phyloP scores from a whole-genome alignment of 2,888 invertebrate genomes.

The Cataglyphis altisquamis region DNA sequence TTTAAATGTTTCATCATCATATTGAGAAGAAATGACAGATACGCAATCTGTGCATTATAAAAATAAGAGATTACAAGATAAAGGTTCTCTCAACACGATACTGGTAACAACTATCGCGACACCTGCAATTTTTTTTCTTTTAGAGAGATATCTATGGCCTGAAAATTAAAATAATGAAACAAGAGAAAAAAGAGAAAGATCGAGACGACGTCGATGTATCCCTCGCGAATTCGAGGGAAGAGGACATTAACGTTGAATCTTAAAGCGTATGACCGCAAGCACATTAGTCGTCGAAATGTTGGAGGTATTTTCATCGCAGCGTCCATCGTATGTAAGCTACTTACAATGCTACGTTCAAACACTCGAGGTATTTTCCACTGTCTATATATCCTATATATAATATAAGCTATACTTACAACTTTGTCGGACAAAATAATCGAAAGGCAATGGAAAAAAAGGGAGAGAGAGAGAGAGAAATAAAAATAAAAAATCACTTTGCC shows the following conservation, averaged over 20 bases:
- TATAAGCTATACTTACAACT: constrained; percentile 45
- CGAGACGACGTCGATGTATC: neutral
- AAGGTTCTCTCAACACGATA: neutral
- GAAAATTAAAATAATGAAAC: neutral
- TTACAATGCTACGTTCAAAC: constrained; percentile 39
- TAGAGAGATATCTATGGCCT: neutral
- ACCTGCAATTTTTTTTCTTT: neutral
- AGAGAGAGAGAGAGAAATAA: constrained; percentile 12
- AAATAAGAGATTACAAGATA: constrained; percentile 34
- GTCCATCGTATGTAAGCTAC: constrained; percentile 39
- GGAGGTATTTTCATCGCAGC: constrained; percentile 42
- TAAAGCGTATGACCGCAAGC: constrained; percentile 9
- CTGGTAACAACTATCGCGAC: neutral
- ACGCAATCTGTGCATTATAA: neutral
- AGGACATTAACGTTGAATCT: constrained; percentile 9
- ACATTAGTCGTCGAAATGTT: constrained; percentile 20
- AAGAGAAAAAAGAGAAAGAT: neutral
- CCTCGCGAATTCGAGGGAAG: neutral
- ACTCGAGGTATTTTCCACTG: constrained; percentile 47
- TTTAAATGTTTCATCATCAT: neutral
- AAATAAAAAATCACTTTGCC: neutral
- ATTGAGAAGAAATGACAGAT: neutral
- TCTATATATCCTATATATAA: constrained; percentile 3
- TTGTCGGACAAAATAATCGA: constrained; percentile 45
- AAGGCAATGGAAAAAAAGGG: neutral